Conservation (phyloP, 2,888 invertebrate genomes). For the Phoenoteleia sp. region DNA sequence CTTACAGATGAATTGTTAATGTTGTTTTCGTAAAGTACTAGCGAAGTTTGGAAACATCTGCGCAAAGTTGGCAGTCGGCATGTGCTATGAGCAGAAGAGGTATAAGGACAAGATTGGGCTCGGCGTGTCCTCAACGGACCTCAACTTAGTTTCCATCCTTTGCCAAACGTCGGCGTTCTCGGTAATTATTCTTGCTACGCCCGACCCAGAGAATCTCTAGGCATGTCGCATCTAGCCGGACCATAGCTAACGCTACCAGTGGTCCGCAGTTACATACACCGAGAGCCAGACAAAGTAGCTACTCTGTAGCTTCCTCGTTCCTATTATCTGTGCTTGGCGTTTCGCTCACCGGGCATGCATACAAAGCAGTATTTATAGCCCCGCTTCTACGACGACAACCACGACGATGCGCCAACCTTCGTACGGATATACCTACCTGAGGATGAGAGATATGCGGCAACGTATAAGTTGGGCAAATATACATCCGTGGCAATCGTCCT, state of each 20-base stretch:
- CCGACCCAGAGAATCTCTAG: slow-evolving; percentile 43
- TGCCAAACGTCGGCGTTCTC: slow-evolving; percentile 25
- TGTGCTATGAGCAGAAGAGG: slow-evolving; percentile 42
- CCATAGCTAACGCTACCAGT: slow-evolving; percentile 33
- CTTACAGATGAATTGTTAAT: slow-evolving; percentile 37
- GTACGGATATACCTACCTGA: slow-evolving; percentile 25
- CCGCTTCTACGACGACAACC: slow-evolving; percentile 49
- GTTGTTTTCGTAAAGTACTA: slow-evolving; percentile 30
- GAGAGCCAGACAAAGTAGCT: slow-evolving; percentile 78
- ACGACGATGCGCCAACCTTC: slow-evolving; percentile 30
- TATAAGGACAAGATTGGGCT: slow-evolving; percentile 31
- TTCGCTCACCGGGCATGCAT: slow-evolving; percentile 78
- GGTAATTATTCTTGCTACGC: slow-evolving; percentile 64
- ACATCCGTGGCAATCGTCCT: too few species aligned
- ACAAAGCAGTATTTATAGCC: slow-evolving; percentile 83
- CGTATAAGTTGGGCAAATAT: slow-evolving; percentile 33
- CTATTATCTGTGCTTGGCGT: slow-evolving; percentile 81
- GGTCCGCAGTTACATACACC: slow-evolving; percentile 30
- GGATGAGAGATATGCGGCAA: neutral
- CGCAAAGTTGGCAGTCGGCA: slow-evolving; percentile 60
- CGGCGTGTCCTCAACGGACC: slow-evolving; percentile 42
- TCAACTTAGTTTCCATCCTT: slow-evolving; percentile 68
- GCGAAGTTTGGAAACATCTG: slow-evolving; percentile 39
- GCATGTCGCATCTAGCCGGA: slow-evolving; percentile 56
- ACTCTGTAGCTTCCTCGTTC: slow-evolving; percentile 75